Conservation (phyloP, 1,140 invertebrate genomes). For the Drosophila sp. region DNA sequence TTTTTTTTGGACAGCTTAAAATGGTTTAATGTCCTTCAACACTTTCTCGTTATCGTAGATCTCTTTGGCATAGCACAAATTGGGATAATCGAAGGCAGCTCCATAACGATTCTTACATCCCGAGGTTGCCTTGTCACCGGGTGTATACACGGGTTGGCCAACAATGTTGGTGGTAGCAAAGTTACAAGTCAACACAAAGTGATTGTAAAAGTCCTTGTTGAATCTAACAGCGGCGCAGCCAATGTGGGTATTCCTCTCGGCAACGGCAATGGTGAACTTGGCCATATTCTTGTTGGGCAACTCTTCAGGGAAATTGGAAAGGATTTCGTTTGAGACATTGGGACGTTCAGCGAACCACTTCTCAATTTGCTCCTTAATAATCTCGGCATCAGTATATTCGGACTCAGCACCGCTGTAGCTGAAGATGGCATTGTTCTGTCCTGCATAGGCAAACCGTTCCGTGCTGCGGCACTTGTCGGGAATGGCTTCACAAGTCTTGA, state of each 20-base stretch:
- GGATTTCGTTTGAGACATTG: slow-evolving; percentile 54
- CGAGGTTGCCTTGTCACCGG: slow-evolving; percentile 52
- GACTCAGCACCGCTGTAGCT: slow-evolving; percentile 54
- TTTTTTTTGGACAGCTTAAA: slow-evolving; percentile 9
- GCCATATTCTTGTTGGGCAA: slow-evolving; percentile 57
- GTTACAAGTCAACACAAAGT: slow-evolving; percentile 65
- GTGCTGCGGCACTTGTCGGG: slow-evolving; percentile 74
- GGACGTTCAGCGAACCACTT: slow-evolving; percentile 61
- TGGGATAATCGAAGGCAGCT: slow-evolving; percentile 50
- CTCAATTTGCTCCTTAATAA: slow-evolving; percentile 68
- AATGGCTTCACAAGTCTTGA: slow-evolving; percentile 55
- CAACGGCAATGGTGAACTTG: slow-evolving; percentile 64
- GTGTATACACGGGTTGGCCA: slow-evolving; percentile 58
- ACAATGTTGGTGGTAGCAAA: slow-evolving; percentile 58
- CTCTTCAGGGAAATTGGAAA: slow-evolving; percentile 58
- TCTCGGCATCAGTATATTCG: slow-evolving; percentile 61
- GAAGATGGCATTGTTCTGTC: slow-evolving; percentile 71
- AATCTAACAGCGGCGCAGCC: slow-evolving; percentile 65
- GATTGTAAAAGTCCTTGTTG: slow-evolving; percentile 56
- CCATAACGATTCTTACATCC: slow-evolving; percentile 62
- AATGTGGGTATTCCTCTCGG: slow-evolving; percentile 61
- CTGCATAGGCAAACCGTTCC: slow-evolving; percentile 65
- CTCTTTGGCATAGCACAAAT: slow-evolving; percentile 69
- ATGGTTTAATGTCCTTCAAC: slow-evolving; percentile 25
- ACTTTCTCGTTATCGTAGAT: slow-evolving; percentile 71